Base-by-base conservation (phyloP, 2,888 invertebrate species). In the Temnothorax unifasciatus region DNA sequence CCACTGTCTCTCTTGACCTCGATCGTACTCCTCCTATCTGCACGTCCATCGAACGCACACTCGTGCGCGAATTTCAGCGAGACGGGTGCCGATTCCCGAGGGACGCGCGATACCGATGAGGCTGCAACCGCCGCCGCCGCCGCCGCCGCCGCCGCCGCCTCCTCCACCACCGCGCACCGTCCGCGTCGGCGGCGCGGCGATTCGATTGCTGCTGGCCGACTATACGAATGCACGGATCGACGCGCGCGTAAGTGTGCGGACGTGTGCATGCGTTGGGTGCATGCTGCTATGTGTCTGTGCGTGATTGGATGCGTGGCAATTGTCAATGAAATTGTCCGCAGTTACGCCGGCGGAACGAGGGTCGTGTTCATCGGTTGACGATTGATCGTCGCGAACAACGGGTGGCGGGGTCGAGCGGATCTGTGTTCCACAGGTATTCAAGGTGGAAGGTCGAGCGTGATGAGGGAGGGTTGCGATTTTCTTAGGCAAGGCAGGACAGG, bases 251-350 rank as follows among this genome's bases (percentile, higher is more conserved):
- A 50, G 44, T 50, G 52, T 11, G 15, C 2, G n/a, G 0, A 8
- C 13, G 4, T 52, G 29, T 76, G 50, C 63, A 47, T 15, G 13
- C 54, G 25, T 13, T 18, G 38, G 6, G 21, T 38, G n/a, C 82
- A 59, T 34, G 38, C 59, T 34, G 38, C 59, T 66, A 41, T 18
- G 69, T 61, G 64, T 52, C 69, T 76, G 68, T 25, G 54, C 69
- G 64, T 54, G 57, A 64, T 64, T 66, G 71, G 63, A 71, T 63
- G 63, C 73, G 83, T 50, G 76, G 63, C 77, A 59, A 77, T 76
- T 73, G 74, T 86, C 83, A 69, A 85, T 74, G 76, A 86, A 75
- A 85, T 71, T 71, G 82, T 77, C 75, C 64, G 64, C 63, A 81
- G 79, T 81, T 81, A 81, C 79, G 59, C 59, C 59, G 79, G 59